Base-by-base conservation (phyloP, 2,797 vertebrate genomes). In the Gymnoscopelus braueri region DNA sequence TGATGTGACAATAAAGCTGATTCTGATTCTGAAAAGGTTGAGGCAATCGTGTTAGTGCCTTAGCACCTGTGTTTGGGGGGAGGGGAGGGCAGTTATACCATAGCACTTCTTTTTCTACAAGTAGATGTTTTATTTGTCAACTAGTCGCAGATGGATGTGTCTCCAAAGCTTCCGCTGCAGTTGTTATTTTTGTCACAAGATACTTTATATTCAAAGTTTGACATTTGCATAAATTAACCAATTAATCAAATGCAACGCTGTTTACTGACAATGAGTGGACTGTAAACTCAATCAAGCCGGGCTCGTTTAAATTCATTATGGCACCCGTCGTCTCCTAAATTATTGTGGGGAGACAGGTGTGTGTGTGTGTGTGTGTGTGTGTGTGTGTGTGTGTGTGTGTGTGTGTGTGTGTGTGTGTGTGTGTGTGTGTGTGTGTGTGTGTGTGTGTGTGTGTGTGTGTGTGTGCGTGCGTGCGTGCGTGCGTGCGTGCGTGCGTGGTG, bases 191-290 rank as follows among this genome's bases (percentile, higher is more conserved):
- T 79, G 63, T 71, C 79, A 71, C 54, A 60, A 44, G 5, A 60
- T 61, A 55, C 47, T 90, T 88, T 74, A 77, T 76, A 87, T 87
- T 86, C 82, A 87, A 77, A 81, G 74, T 82, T 64, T 88, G 85
- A 84, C 88, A 87, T 90, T 91, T 89, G 52, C 52, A 72, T 67
- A 60, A 69, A 88, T 85, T 68, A 83, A 70, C 77, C 71, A 74
- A 86, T 85, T 84, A 85, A 86, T 88, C 78, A 88, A 84, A 81
- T 77, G 74, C 82, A 82, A 81, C 14, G 39, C 63, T 87, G 85
- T 92, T 88, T 90, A 81, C 82, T 59, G 86, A 87, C 74, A 49
- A 59, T 74, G 73, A 72, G 75, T 66, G 82, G 84, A 88, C 87
- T 60, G 73, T 73, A 77, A 84, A 80, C 75, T 85, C 79, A 80